Base-by-base conservation (phyloP, 2,797 vertebrate species). In the Hipposideros larvatus region DNA sequence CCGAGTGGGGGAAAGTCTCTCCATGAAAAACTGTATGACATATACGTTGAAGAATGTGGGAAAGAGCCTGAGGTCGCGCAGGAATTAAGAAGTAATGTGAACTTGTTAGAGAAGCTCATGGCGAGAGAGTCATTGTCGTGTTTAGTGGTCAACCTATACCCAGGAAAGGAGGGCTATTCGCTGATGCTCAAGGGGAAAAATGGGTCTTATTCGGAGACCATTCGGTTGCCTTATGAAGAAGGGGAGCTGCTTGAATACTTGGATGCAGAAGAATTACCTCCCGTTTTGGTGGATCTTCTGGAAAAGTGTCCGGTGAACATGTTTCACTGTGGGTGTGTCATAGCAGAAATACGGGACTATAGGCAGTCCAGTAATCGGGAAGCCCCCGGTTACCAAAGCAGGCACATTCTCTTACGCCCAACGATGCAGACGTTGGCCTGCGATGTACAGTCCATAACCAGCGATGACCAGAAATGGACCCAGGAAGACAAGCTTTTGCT, bases 251-350 rank as follows among this genome's bases (percentile, higher is more conserved):
- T 99, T 97, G 99, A 99, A 97, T 99, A 99, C 98, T 98, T 99
- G 95, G 99, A 99, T 98, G 99, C 99, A 28, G 99, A 99, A 97
- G 99, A 99, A 94, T 96, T 99, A 71, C 99, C 99, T 28, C 99
- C 99, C 59, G 98, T 99, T 98, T 98, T 99, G 97, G 99, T 99
- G 91, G 99, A 99, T 98, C 98, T 99, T 94, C 98, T 99, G 96
- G 99, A 99, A 98, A 99, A 99, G 98, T 99, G 99, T 95, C 99
- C 99, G 99, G 99, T 99, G 95, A 99, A 99, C 98, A 99, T 99
- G 98, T 99, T 99, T 98, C 99, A 99, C 93, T 99, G 99, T 98
- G 99, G 99, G 59, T 99, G 99, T 98, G 99, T 99, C 93, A 99
- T 99, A 97, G 99, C 99, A 41, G 99, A 99, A 98, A 99, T 99